Base-by-base conservation (phyloP, 2,888 invertebrate genomes). In the Tipula lateralis region DNA sequence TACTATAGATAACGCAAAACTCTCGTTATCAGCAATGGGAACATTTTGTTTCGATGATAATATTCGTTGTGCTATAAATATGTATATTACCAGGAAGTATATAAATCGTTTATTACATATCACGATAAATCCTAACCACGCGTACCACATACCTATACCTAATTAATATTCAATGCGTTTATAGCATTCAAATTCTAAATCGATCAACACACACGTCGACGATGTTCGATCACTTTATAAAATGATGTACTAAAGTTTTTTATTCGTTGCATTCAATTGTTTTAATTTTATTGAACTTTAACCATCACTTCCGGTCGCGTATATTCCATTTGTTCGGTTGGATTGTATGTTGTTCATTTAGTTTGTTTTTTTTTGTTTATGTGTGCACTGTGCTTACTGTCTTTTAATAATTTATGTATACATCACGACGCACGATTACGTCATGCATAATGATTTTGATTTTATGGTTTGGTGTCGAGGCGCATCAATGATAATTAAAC, bases 251-350 rank as follows among this genome's bases (percentile, higher is more conserved):
- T 50, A 24, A 24, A 24, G 24, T 66, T 66, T 7, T 66, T 66
- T 9, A 66, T 24, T 66, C 66, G 66, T 66, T 66, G 66, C 66
- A 66, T 66, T 66, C 66, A 66, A 66, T 66, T 66, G 66, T 66
- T 66, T 66, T 66, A 66, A 66, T 66, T 66, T 66, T 66, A 66
- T 66, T 66, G 24, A 66, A 66, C 66, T 66, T 66, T 66, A 66
- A 66, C 66, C 66, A 66, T 24, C 19, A 66, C 66, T 66, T 66
- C 66, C 66, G 66, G 66, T 66, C 66, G 66, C 66, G 9, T 66
- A 66, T 24, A 66, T 66, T 66, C 24, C 24, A 66, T 66, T 66
- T 66, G 66, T 66, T 66, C 12, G 1, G 66, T 24, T 24, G 9
- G 2, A 24, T 66, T 66, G 19, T 66, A 24, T 66, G 24, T 66